Percentiles rank a stretch among this genome's conserved stretches.
Conservation (phyloP, 2,113 vertebrate species). For the Pontoporia blainvillei region DNA sequence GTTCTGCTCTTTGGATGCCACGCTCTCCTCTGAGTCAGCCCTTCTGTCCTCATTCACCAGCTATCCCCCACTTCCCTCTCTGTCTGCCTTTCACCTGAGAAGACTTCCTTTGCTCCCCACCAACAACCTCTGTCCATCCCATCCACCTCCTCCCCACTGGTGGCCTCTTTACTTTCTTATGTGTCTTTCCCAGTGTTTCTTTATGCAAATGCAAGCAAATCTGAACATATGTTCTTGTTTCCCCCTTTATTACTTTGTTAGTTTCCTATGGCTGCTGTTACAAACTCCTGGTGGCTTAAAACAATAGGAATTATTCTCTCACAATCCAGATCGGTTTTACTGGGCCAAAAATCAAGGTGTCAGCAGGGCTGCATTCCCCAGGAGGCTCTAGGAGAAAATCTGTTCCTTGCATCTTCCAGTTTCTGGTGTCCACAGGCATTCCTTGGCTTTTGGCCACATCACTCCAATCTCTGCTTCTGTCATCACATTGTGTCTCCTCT, state of each 20-base stretch:
- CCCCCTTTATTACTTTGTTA: neutral
- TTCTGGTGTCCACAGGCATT: neutral
- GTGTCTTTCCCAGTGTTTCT: neutral
- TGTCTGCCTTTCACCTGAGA: neutral
- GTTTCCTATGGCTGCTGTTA: neutral
- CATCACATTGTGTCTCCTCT: neutral
- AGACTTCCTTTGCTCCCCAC: neutral
- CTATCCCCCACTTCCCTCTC: neutral
- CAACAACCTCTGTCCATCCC: neutral
- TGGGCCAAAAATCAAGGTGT: neutral
- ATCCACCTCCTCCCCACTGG: neutral
- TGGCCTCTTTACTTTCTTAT: neutral
- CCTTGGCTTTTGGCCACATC: neutral
- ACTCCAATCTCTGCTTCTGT: neutral
- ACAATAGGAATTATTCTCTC: neutral
- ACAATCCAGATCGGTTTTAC: neutral
- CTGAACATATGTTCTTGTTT: neutral
- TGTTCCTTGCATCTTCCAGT: neutral
- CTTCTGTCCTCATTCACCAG: neutral
- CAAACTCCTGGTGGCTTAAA: neutral
- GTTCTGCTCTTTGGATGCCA: neutral
- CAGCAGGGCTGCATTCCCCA: neutral
- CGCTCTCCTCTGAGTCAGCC: neutral
- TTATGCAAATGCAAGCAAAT: neutral
- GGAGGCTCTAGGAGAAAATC: neutral